Evolutionary conservation across 37 sponge, comb jelly and placozoan genomes (phyloP), one percentile per base, ranked within the genome.

Genomic region (Sycon ciliatum): DNA sequence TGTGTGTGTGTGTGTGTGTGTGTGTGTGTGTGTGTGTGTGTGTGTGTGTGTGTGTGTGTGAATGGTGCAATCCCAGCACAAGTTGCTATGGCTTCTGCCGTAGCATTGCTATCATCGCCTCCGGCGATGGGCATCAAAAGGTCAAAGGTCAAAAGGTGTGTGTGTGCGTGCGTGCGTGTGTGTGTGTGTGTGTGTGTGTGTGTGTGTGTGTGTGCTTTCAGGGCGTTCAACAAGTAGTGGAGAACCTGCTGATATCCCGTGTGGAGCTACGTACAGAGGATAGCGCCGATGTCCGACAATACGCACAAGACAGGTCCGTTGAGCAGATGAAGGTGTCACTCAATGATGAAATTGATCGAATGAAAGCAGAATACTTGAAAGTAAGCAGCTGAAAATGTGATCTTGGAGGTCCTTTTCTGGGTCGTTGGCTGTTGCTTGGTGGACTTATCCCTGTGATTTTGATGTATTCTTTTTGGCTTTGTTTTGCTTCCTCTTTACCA

Each of bases 221-320:
- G 92, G 85, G 85, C 52, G 91, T 94, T 40, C 95, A 94, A 66
- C 84, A 92, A 56, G 93, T 97, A 23, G 72, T 97, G 32, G 78
- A 79, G 6, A 97, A 92, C 71, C 78, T 97, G 33, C 80, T 81
- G 66, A 92, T 97, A 22, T 35, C 83, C 4, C 87, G 86, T 54
- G 93, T 97, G 67, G 99, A 97, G 75, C 39, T 97, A 32, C 56
- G 99, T 1, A 79, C 87, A 37, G 99, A 97, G 40, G 93, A 97
- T 9, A 86, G 94, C 34, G 71, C 92, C 57, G 99, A 97, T 65
- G 81, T 92, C 6, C 81, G 80, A 68, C 93, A 73, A 3, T 97
- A 92, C 76, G 61, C 79, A 18, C 89, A 97, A 65, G 71, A 81
- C 35, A 82, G 94, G 65, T 84, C 77, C 38, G 78, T 85, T 28